phyloP scores from a whole-genome alignment of 2,113 vertebrate species.

The Nettapus auritus region DNA sequence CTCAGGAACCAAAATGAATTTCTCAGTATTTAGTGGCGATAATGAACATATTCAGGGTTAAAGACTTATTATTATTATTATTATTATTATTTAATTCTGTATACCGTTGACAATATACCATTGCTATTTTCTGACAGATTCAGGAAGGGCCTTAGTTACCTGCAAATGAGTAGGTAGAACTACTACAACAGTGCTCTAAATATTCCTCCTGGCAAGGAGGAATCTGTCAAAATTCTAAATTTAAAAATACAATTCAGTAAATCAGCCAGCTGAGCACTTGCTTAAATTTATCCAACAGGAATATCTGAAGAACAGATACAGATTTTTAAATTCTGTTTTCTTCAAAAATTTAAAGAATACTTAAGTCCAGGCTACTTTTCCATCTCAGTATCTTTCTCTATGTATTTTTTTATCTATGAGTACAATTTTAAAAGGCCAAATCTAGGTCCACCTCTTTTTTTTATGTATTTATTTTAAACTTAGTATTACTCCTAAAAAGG shows the following conservation, averaged over 20 bases:
- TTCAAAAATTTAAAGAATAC: not conserved
- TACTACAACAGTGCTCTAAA: not conserved
- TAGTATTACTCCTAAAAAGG: not conserved
- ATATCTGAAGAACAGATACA: rapidly evolving
- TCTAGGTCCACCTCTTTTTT: not conserved
- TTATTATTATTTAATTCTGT: not conserved
- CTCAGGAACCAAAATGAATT: not conserved
- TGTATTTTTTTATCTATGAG: not conserved
- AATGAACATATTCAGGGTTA: not conserved
- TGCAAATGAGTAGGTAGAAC: not conserved
- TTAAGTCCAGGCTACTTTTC: not conserved
- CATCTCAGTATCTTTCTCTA: not conserved
- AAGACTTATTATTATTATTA: not conserved
- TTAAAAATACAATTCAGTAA: not conserved
- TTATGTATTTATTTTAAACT: too few relatives aligned
- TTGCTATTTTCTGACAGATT: not conserved
- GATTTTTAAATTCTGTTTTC: not conserved
- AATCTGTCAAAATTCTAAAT: not conserved
- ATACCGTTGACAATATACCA: not conserved
- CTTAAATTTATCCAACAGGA: not conserved
- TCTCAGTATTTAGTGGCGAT: not conserved
- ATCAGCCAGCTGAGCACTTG: not conserved
- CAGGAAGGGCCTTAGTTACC: not conserved
- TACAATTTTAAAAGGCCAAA: not conserved
- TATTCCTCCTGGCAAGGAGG: not conserved